Percentiles rank a stretch among this genome's conserved stretches.
Evolutionary conservation across 2,113 vertebrate genomes (phyloP).

Genomic region (Myrmecophaga tridactyla): DNA sequence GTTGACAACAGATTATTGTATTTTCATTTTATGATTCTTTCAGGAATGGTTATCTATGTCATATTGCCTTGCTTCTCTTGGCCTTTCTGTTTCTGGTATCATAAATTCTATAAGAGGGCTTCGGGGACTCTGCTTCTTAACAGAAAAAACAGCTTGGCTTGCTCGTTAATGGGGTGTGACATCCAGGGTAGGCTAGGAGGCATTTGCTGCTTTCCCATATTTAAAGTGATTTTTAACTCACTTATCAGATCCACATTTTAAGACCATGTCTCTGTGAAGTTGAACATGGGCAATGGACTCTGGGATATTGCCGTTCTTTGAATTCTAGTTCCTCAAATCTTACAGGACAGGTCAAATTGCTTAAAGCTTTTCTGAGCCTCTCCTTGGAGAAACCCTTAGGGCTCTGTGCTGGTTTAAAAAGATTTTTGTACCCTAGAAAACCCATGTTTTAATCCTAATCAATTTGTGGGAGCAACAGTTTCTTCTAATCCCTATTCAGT

Average conservation of each 20-base stretch:
- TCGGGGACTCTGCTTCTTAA: not conserved
- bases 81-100: not conserved
- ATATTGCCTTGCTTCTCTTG: not conserved
- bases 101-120: not conserved
- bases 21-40: conserved; percentile 17
- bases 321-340: not conserved
- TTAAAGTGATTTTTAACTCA: not conserved
- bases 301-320: not conserved
- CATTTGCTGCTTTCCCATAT: not conserved
- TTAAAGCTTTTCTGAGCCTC: not conserved
- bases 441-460: too few relatives aligned
- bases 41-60: not conserved
- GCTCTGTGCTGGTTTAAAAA: too few relatives aligned
- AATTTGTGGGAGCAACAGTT: too few relatives aligned
- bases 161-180: not conserved
- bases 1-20: not conserved
- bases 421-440: too few relatives aligned
- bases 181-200: not conserved
- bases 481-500: too few relatives aligned
- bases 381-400: not conserved
- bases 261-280: not conserved
- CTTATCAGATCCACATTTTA: not conserved
- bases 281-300: not conserved
- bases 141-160: not conserved
- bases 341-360: not conserved